Evolutionary conservation across 2,113 vertebrate genomes (phyloP), one percentile per base, ranked within the genome.

Genomic region (Nettapus auritus): DNA sequence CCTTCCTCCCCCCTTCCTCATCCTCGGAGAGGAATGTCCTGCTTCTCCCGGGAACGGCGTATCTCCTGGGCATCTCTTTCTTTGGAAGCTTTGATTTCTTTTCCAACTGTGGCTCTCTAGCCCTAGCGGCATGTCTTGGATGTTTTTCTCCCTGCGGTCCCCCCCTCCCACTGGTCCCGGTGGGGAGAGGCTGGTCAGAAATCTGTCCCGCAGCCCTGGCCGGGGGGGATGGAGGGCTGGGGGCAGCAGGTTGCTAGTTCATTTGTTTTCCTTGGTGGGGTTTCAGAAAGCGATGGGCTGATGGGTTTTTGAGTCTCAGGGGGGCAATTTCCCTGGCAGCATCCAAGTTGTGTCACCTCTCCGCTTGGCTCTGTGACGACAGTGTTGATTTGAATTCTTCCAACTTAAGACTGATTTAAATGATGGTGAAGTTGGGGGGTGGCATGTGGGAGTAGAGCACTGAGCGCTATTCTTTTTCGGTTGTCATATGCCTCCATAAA

Each of bases 401-500:
- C 95, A 96, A 95, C 95, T 95, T 81, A 91, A 94, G 87, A 74
- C 93, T 95, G 95, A 95, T 96, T 96, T 96, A 94, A 94, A 94
- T 93, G 95, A 86, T 94, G 91, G 93, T 94, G 93, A 91, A 92
- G 94, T 86, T 96, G 93, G 96, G 94, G 95, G 96, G 93, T 89
- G 96, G 94, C 68, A 56, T 88, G 95, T 96, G 95, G 96, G 95
- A 95, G 96, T 94, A 95, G 94, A 94, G 94, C 96, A 91, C 96
- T 82, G 91, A 96, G 91, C 75, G 46, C 96, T 96, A 91, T 95
- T 95, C 95, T 97, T 93, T 97, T 93, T 96, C 34, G 82, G 82
- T 96, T 94, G 90, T 96, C 96, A 96, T 95, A 94, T 96, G 96
- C 92, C 91, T 96, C 93, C 81, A 94, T 92, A 91, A 97, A 97